Percentiles rank a stretch among this genome's conserved stretches.
Conservation (phyloP, 2,888 invertebrate genomes). For the Encarsia formosa region DNA sequence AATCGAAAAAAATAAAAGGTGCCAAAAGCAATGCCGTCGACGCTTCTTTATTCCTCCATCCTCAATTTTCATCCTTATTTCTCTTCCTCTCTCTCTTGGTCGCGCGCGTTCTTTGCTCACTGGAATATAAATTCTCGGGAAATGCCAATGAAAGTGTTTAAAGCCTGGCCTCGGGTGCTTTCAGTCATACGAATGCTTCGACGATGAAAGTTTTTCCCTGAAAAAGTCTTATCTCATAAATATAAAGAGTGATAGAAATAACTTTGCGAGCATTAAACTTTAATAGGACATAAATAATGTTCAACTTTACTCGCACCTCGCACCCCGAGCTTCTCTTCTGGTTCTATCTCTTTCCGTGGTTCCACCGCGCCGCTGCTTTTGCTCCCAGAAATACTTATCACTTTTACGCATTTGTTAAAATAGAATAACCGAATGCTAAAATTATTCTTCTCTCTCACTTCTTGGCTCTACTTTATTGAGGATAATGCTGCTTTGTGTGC, state of each 20-base stretch:
- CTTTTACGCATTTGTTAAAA: too few species aligned
- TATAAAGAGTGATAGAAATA: slow-evolving; percentile 1
- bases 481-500: too few species aligned
- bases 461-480: too few species aligned
- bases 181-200: neutral
- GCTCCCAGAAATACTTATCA: too few species aligned
- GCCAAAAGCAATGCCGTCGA: slow-evolving; percentile 9
- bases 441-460: too few species aligned
- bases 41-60: neutral
- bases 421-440: too few species aligned
- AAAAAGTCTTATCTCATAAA: slow-evolving; percentile 3
- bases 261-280: slow-evolving; percentile 1
- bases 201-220: neutral
- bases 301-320: neutral
- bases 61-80: neutral
- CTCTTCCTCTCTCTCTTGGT: neutral
- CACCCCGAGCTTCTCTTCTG: slow-evolving; percentile 7
- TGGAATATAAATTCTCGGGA: slow-evolving; percentile 14
- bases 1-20: slow-evolving; percentile 21
- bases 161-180: neutral
- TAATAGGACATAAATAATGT: neutral
- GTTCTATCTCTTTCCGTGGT: too few species aligned
- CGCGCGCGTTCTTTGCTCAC: neutral
- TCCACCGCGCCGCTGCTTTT: too few species aligned
- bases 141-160: slow-evolving; percentile 7